These are phyloP conservation scores for Babyrousa celebensis DNA, from an alignment of 2,797 vertebrate species.

Conservation along the genomic window DNA sequence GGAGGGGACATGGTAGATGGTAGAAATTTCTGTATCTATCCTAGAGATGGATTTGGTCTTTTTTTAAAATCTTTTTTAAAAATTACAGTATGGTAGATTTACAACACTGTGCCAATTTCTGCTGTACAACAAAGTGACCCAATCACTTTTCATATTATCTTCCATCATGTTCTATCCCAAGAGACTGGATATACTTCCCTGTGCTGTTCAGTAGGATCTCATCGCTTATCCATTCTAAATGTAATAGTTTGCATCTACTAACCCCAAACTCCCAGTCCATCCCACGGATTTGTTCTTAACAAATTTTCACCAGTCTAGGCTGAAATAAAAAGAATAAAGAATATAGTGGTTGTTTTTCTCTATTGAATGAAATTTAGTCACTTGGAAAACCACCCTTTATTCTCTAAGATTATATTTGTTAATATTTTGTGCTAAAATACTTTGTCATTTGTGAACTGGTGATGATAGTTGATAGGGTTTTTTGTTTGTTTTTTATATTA, in stretches of 20 bases:
- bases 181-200: too few species aligned
- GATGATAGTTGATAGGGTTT: not conserved
- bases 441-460: constrained; percentile 19
- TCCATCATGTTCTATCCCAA: too few species aligned
- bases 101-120: too few species aligned
- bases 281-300: not conserved
- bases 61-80: too few species aligned
- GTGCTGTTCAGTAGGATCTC: too few species aligned
- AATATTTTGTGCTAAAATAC: constrained; percentile 50
- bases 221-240: too few species aligned
- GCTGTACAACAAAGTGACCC: too few species aligned
- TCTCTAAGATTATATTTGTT: constrained; percentile 34
- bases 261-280: too few species aligned
- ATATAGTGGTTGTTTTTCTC: not conserved
- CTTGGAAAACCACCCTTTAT: constrained; percentile 31
- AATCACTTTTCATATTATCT: too few species aligned
- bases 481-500: constrained; percentile 52
- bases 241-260: too few species aligned
- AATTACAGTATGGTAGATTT: too few species aligned
- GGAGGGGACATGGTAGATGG: not conserved
- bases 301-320: constrained; percentile 6
- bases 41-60: not conserved
- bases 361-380: not conserved
- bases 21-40: not conserved
- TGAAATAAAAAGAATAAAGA: constrained; percentile 39